phyloP scores from a whole-genome alignment of 2,888 invertebrate species.

The Gerris lacustris region DNA sequence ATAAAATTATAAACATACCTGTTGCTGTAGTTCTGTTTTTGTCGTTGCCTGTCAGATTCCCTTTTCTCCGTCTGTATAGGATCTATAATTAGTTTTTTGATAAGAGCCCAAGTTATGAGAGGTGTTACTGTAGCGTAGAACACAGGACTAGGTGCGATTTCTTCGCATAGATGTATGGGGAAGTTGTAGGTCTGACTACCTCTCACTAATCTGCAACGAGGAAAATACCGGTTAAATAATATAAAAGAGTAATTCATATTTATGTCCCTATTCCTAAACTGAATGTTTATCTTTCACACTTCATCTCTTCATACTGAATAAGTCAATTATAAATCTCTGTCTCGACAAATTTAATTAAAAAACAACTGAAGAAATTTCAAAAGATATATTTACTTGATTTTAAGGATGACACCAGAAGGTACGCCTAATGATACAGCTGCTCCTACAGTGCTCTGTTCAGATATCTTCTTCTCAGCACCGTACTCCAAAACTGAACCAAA shows the following conservation, averaged over 20 bases:
- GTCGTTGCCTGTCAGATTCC: slow-evolving; percentile 65
- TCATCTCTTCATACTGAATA: no score
- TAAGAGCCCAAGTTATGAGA: slow-evolving; percentile 60
- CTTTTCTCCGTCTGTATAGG: slow-evolving; percentile 67
- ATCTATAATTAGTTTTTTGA: slow-evolving; percentile 75
- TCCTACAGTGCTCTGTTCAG: slow-evolving; percentile 74
- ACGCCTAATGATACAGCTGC: slow-evolving; percentile 75
- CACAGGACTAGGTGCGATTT: slow-evolving; percentile 74
- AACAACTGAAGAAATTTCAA: no score
- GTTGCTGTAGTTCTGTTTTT: slow-evolving; percentile 65
- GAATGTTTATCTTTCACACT: no score
- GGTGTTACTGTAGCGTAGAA: slow-evolving; percentile 90
- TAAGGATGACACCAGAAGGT: slow-evolving; percentile 77
- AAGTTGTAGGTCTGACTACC: slow-evolving; percentile 79
- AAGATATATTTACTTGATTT: slow-evolving; percentile 55
- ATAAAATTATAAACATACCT: slow-evolving; percentile 37
- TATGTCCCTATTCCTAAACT: no score
- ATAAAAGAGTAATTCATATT: no score
- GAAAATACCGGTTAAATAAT: background rate
- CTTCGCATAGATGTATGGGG: slow-evolving; percentile 82
- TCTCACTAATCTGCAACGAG: slow-evolving; percentile 55
- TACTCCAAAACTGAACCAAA: slow-evolving; percentile 81
- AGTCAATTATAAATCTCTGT: no score
- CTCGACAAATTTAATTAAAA: no score
- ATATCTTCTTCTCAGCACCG: slow-evolving; percentile 84